A percentile compares a stretch with the other conserved stretches of the same genome.
Evolutionary conservation across 2,113 vertebrate genomes (phyloP).

Genomic region (Hippolais icterina): DNA sequence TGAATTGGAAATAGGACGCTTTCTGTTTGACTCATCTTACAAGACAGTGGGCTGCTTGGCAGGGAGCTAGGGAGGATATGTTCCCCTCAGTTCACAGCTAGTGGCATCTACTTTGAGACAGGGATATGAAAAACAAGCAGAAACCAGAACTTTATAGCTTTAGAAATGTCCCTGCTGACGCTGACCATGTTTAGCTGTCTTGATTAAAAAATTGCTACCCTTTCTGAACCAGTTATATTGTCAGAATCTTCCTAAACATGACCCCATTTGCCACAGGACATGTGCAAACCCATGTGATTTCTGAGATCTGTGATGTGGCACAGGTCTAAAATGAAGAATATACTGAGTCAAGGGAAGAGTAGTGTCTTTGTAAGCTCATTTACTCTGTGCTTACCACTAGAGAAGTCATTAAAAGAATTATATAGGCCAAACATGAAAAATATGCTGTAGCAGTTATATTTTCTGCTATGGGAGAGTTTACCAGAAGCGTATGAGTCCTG

Average conservation of each 20-base stretch:
- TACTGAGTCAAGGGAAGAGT: neutral
- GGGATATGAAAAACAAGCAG: neutral
- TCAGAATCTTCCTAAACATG: neutral
- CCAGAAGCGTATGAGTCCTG: neutral
- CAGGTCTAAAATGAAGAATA: neutral
- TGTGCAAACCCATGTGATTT: fast-evolving
- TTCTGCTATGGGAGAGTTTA: neutral
- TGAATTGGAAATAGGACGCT: neutral
- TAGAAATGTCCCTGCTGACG: neutral
- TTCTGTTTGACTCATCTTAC: neutral
- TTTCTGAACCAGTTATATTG: neutral
- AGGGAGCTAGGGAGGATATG: neutral
- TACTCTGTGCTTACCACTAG: neutral
- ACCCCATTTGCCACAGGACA: neutral
- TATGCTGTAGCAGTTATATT: too few species aligned
- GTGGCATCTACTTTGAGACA: neutral
- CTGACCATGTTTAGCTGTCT: neutral
- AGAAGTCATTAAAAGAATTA: neutral
- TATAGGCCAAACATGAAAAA: neutral
- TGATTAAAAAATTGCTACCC: neutral
- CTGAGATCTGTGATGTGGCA: neutral
- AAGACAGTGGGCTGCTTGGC: neutral
- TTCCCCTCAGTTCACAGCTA: neutral
- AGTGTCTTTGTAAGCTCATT: neutral
- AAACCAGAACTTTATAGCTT: neutral